Percentiles rank a stretch among this genome's conserved stretches.
Evolutionary conservation across 2,797 vertebrate genomes (phyloP).

Genomic region (Sparidentex hasta): DNA sequence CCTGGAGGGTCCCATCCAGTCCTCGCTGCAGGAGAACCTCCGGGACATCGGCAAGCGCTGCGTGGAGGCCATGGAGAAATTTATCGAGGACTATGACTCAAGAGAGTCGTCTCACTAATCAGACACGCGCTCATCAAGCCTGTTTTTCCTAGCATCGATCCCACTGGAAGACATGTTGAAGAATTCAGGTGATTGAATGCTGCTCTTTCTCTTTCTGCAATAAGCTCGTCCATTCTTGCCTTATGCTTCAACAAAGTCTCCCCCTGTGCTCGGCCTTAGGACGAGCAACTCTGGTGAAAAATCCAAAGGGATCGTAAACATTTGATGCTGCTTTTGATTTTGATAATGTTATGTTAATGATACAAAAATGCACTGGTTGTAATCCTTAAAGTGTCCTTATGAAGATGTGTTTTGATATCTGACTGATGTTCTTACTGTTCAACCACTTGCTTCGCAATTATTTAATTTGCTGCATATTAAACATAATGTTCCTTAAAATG

Average conservation of each 20-base stretch:
- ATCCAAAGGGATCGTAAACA: not conserved
- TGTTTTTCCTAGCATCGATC: not conserved
- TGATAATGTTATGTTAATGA: conserved; percentile 13
- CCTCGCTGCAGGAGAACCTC: conserved; percentile 83
- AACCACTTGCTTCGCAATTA: conserved; percentile 8
- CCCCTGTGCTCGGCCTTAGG: not conserved
- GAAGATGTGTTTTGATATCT: not conserved
- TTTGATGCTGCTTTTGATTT: conserved; percentile 25
- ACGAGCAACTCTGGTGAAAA: conserved; percentile 1
- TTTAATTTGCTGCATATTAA: conserved; percentile 30
- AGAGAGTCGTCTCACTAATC: conserved; percentile 52
- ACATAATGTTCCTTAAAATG: not conserved
- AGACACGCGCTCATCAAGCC: not conserved
- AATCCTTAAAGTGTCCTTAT: conserved; percentile 6
- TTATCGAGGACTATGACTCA: conserved; percentile 84
- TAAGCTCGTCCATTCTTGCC: not conserved
- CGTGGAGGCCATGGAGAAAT: conserved; percentile 83
- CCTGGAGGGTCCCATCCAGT: conserved; percentile 79
- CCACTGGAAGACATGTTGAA: not conserved
- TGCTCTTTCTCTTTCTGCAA: conserved; percentile 24
- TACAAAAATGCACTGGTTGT: conserved; percentile 35
- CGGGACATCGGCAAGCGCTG: conserved; percentile 82
- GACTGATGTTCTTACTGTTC: conserved; percentile 22
- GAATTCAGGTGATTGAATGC: conserved; percentile 14
- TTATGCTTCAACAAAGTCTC: conserved; percentile 19